These are phyloP conservation scores for Musca domestica DNA, from an alignment of 1,140 invertebrate species.

Conservation along the genomic window DNA sequence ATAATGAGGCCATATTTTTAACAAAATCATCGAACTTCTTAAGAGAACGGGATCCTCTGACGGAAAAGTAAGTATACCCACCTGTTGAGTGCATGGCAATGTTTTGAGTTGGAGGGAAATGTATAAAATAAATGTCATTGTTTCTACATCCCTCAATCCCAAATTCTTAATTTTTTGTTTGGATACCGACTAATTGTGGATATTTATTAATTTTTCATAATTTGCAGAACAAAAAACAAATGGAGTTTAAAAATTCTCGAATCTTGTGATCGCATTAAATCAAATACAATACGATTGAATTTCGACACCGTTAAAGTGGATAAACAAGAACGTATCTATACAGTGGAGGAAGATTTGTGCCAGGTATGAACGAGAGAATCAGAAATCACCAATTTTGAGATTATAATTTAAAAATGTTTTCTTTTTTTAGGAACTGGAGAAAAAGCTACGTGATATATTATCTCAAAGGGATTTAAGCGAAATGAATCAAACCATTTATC, in stretches of 20 bases:
- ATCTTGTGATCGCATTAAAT: slow-evolving; percentile 56
- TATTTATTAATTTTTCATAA: slow-evolving; percentile 8
- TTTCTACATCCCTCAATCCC: no score
- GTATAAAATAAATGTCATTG: no score
- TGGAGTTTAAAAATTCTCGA: slow-evolving; percentile 61
- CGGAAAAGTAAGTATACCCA: slow-evolving; percentile 40
- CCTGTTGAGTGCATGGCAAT: no score
- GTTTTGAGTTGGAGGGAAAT: no score
- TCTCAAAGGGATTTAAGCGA: slow-evolving; percentile 57
- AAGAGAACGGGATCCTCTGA: slow-evolving; percentile 50
- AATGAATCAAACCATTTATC: slow-evolving; percentile 59
- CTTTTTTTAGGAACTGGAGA: slow-evolving; percentile 56
- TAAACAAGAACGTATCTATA: slow-evolving; percentile 60
- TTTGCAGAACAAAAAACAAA: slow-evolving; percentile 55
- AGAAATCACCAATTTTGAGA: slow-evolving; percentile 47
- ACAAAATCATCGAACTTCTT: slow-evolving; percentile 48
- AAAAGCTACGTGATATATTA: slow-evolving; percentile 56
- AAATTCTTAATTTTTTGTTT: not conserved
- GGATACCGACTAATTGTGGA: not conserved
- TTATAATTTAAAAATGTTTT: slow-evolving; percentile 29
- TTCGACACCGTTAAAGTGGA: slow-evolving; percentile 63
- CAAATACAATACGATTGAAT: slow-evolving; percentile 59
- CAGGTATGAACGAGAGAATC: slow-evolving; percentile 53
- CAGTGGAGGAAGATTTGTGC: slow-evolving; percentile 58
- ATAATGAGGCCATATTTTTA: slow-evolving; percentile 43